phyloP scores from a whole-genome alignment of 2,888 invertebrate genomes.

The Bhutanitis thaidina region DNA sequence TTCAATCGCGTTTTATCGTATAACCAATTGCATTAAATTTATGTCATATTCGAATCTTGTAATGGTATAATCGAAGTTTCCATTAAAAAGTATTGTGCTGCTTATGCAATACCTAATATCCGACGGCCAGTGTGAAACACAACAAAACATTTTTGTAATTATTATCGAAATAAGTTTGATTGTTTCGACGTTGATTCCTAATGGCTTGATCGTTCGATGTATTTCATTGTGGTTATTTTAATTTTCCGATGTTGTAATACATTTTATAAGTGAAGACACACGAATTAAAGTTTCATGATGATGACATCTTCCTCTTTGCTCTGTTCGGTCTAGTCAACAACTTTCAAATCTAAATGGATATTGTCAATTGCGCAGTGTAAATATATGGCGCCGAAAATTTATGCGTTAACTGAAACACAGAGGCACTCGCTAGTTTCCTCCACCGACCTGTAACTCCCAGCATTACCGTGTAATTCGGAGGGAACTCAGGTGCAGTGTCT shows the following conservation, averaged over 20 bases:
- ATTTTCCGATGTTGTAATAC: neutral
- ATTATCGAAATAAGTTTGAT: neutral
- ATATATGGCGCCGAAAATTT: no score
- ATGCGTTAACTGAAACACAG: no score
- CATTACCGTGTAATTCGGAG: no score
- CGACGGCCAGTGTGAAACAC: neutral
- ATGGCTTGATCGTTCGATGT: neutral
- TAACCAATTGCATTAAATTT: conserved; percentile 10
- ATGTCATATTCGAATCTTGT: conserved; percentile 1
- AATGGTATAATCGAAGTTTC: conserved; percentile 6
- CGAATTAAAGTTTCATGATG: no score
- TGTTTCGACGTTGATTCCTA: neutral
- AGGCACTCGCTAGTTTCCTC: no score
- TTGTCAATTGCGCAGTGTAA: no score
- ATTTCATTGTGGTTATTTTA: neutral
- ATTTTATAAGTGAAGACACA: no score
- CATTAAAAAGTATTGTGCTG: conserved; percentile 4
- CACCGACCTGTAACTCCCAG: no score
- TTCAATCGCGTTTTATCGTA: neutral
- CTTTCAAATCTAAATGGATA: no score
- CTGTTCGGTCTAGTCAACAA: no score
- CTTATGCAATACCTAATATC: conserved; percentile 2
- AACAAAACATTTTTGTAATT: conserved; percentile 3
- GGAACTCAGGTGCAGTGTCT: no score
- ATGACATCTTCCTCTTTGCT: no score